Conservation (phyloP, 2,888 invertebrate species). For the Nephrotoma flavescens region DNA sequence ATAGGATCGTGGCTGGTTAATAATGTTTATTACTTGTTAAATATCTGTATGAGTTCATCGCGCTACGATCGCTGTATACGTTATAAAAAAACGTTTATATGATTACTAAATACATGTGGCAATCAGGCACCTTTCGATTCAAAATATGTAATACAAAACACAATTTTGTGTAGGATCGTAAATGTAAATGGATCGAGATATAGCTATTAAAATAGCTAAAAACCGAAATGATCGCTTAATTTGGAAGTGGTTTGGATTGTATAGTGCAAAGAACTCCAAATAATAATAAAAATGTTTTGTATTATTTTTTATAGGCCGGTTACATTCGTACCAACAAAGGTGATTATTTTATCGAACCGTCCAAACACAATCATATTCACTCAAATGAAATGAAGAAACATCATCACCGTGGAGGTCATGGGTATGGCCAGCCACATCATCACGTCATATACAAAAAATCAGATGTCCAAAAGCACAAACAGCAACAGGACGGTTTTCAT, state of each 20-base stretch:
- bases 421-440: conserved; percentile 36
- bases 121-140: neutral
- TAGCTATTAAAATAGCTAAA: neutral
- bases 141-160: neutral
- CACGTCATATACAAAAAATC: conserved; percentile 55
- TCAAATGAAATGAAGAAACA: conserved; percentile 16
- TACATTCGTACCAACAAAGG: conserved; percentile 48
- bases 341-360: conserved; percentile 60
- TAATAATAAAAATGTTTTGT: neutral
- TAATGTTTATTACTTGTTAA: neutral
- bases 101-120: neutral
- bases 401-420: neutral
- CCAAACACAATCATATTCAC: conserved; percentile 31
- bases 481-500: conserved; percentile 3
- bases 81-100: neutral
- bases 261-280: neutral
- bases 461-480: conserved; percentile 33
- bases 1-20: too few relatives aligned
- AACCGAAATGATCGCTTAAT: neutral
- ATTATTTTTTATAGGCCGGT: conserved; percentile 40
- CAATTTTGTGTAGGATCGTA: neutral
- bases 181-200: neutral
- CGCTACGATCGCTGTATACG: neutral
- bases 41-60: neutral
- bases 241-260: neutral